These are phyloP conservation scores for Zonitis immaculata DNA, from an alignment of 2,888 invertebrate genomes.

Conservation along the genomic window DNA sequence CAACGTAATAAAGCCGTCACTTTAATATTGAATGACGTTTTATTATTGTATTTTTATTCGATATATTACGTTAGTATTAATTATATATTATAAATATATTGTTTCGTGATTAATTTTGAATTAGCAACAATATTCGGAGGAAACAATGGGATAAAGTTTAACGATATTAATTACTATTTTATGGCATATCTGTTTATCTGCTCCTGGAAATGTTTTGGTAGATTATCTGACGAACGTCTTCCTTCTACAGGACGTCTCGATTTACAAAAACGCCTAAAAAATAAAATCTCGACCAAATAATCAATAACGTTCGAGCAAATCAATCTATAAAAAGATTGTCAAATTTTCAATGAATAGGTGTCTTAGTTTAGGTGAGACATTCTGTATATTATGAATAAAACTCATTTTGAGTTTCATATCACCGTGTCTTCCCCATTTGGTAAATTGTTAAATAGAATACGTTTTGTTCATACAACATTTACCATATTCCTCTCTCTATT, in stretches of 20 bases:
- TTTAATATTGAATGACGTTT: constrained; percentile 7
- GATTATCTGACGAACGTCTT: constrained; percentile 36
- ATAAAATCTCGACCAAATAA: no score
- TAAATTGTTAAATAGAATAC: constrained; percentile 12
- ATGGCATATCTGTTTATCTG: constrained; percentile 14
- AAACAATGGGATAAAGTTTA: constrained; percentile 27
- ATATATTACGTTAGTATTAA: constrained; percentile 25
- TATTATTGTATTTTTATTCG: constrained; percentile 4
- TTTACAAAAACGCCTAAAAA: no score
- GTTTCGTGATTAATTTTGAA: constrained; percentile 12
- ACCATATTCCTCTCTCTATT: not conserved
- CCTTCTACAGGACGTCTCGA: constrained; percentile 19
- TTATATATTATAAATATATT: constrained; percentile 19
- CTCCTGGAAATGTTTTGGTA: constrained; percentile 20
- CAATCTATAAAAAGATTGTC: no score
- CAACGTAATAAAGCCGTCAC: constrained; percentile 28
- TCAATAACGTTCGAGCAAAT: no score
- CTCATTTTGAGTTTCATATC: constrained; percentile 38
- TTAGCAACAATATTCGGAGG: constrained; percentile 21
- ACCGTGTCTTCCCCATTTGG: constrained; percentile 37
- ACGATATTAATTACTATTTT: constrained; percentile 21
- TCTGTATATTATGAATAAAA: constrained; percentile 31
- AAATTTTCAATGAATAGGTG: no score
- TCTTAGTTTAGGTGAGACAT: no score
- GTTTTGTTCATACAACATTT: not conserved